A percentile compares a stretch with the other conserved stretches of the same genome.
phyloP scores from a whole-genome alignment of 23 tunicate species.

The Trididemnum nubilum region DNA sequence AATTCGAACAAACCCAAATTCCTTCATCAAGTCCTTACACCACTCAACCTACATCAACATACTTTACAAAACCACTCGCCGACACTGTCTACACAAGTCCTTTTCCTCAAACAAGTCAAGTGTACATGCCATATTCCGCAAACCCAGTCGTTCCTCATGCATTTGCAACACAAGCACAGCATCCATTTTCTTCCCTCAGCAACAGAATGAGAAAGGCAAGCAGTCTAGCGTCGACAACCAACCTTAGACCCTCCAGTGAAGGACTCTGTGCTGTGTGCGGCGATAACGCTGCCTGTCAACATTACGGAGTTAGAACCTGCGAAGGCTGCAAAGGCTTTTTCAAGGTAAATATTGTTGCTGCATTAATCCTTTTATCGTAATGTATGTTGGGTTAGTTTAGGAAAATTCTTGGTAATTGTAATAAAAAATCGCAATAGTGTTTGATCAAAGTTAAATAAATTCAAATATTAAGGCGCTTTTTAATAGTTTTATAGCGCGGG shows the following conservation, averaged over 20 bases:
- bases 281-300: conserved; percentile 98
- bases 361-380: background rate
- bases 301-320: conserved; percentile 97
- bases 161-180: background rate
- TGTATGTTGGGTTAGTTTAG: background rate
- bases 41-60: background rate
- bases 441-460: too few species aligned
- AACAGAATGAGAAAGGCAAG: background rate
- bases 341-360: conserved; percentile 55
- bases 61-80: background rate
- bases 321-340: conserved; percentile 99
- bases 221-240: conserved; percentile 20
- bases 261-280: conserved; percentile 98
- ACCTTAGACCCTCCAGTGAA: conserved; percentile 64
- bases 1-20: background rate
- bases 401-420: background rate
- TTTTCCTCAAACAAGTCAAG: background rate
- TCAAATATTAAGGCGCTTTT: too few species aligned
- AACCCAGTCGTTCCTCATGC: background rate
- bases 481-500: too few species aligned
- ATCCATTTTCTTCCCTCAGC: conserved; percentile 32
- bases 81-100: background rate
- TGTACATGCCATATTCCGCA: background rate
- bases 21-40: background rate
- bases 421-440: background rate